These are phyloP conservation scores for Gortyna flavago DNA, from an alignment of 2,888 invertebrate genomes.

Conservation along the genomic window DNA sequence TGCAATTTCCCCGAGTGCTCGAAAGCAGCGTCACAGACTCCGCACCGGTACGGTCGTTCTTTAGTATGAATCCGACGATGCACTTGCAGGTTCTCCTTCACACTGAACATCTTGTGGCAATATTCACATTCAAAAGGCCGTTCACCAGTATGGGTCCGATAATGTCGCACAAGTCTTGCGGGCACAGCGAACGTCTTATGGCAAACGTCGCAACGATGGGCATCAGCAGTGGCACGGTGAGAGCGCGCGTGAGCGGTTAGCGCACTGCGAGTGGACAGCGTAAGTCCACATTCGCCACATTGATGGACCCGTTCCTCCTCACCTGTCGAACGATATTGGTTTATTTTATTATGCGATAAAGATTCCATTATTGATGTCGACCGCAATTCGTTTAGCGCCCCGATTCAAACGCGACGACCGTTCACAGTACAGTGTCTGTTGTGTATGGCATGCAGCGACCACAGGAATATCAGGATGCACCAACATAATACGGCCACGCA, in stretches of 20 bases:
- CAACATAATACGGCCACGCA: conserved; percentile 80
- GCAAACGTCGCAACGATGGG: conserved; percentile 97
- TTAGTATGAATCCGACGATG: conserved; percentile 97
- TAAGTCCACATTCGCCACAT: conserved; percentile 93
- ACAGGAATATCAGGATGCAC: conserved; percentile 88
- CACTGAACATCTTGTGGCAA: conserved; percentile 97
- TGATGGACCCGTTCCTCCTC: conserved; percentile 87
- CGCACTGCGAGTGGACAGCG: conserved; percentile 93
- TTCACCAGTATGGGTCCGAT: conserved; percentile 97
- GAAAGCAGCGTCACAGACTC: conserved; percentile 96
- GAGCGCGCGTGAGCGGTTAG: conserved; percentile 93
- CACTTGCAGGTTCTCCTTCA: conserved; percentile 97
- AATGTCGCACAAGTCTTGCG: conserved; percentile 95
- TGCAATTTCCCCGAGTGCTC: conserved; percentile 97
- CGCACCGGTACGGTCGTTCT: conserved; percentile 97
- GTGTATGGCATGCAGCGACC: conserved; percentile 86
- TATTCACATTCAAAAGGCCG: conserved; percentile 97
- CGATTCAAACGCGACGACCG: conserved; percentile 77
- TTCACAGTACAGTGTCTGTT: conserved; percentile 85
- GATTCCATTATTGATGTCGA: conserved; percentile 72
- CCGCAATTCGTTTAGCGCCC: conserved; percentile 61
- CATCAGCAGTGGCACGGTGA: conserved; percentile 90
- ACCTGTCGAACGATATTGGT: conserved; percentile 85
- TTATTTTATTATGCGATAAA: conserved; percentile 73
- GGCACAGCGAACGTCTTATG: conserved; percentile 97